Percentiles rank a stretch among this genome's conserved stretches.
These are phyloP conservation scores for Saturnia japonica DNA, from an alignment of 2,888 invertebrate species.

Conservation along the genomic window DNA sequence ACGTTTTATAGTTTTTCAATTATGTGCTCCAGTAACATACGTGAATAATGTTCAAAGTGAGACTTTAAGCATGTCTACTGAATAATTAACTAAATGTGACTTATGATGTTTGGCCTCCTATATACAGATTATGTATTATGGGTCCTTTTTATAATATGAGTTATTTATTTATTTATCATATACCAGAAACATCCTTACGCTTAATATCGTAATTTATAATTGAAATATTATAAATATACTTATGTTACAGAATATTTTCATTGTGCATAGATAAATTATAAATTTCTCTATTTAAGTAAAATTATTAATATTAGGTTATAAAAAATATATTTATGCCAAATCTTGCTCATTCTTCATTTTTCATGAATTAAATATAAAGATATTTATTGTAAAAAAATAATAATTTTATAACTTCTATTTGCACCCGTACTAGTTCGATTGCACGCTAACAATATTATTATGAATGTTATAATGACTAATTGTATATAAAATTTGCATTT, in stretches of 20 bases:
- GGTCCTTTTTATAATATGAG: too few relatives aligned
- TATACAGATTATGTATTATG: too few relatives aligned
- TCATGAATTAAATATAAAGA: constrained; percentile 17
- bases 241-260: background rate
- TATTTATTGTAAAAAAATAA: constrained; percentile 5
- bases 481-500: background rate
- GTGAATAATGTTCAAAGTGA: too few relatives aligned
- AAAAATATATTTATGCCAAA: background rate
- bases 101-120: too few relatives aligned
- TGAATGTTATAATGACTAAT: background rate
- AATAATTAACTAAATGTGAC: too few relatives aligned
- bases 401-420: constrained; percentile 9
- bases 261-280: background rate
- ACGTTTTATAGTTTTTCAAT: too few relatives aligned
- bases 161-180: too few relatives aligned
- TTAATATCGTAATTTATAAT: too few relatives aligned
- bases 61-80: too few relatives aligned
- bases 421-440: constrained; percentile 14
- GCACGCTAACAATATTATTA: constrained; percentile 8
- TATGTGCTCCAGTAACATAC: too few relatives aligned
- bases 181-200: too few relatives aligned
- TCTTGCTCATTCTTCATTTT: constrained; percentile 17
- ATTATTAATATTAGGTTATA: background rate
- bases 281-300: background rate
- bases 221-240: too few relatives aligned